Evolutionary conservation across 1,140 invertebrate genomes (phyloP).

Genomic region (Papilio polyxenes): DNA sequence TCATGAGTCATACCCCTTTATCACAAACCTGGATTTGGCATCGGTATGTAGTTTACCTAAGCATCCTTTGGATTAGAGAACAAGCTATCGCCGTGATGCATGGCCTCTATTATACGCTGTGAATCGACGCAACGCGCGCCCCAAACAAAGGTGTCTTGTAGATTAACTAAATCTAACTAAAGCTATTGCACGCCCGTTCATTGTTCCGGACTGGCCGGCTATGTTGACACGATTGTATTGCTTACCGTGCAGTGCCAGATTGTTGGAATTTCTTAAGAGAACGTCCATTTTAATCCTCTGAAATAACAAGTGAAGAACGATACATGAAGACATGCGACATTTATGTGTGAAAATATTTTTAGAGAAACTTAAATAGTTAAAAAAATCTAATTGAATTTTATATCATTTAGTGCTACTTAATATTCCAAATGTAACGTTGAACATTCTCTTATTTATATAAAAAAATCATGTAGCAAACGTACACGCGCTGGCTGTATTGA

Average conservation of each 20-base stretch:
- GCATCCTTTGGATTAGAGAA: slow-evolving; percentile 49
- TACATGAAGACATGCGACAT: neutral
- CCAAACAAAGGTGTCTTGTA: slow-evolving; percentile 60
- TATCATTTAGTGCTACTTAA: too few species aligned
- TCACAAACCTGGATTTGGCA: neutral
- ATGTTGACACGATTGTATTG: slow-evolving; percentile 39
- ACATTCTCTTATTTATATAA: neutral
- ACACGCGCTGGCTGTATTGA: neutral
- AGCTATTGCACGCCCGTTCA: slow-evolving; percentile 41
- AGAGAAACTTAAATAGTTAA: too few species aligned
- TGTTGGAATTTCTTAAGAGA: neutral
- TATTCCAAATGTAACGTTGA: neutral
- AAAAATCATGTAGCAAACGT: neutral
- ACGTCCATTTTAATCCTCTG: neutral
- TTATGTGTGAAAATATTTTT: neutral
- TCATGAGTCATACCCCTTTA: too few species aligned
- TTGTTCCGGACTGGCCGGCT: slow-evolving; percentile 35
- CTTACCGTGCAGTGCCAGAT: neutral
- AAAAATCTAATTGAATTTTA: too few species aligned
- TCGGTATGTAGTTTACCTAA: slow-evolving; percentile 26
- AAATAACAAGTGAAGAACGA: neutral
- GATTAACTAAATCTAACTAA: slow-evolving; percentile 51
- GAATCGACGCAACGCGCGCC: slow-evolving; percentile 47
- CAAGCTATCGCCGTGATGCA: slow-evolving; percentile 62
- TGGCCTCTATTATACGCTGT: slow-evolving; percentile 54